Base-by-base conservation (phyloP, 2,888 invertebrate genomes). In the Ectemnius lituratus region DNA sequence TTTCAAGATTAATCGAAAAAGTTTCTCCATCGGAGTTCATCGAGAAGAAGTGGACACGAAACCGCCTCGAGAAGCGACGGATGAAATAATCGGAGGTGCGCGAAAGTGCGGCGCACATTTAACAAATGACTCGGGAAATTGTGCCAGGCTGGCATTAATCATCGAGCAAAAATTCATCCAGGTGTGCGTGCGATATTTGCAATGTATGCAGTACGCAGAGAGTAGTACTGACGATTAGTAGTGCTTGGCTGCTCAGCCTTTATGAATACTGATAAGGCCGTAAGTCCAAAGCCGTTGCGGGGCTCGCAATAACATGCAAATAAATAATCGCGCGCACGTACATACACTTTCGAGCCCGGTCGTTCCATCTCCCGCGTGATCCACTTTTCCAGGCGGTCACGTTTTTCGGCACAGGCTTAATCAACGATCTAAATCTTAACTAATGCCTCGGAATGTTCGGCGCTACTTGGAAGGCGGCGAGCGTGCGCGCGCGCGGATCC, bases 191-290 rank as follows among this genome's bases (percentile, higher is more conserved):
- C 23, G 23, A 23, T 23, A 23, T 3, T 23, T 23, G 23, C 23
- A 23, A 23, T 23, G 2, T 23, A 23, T 23, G 46, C 65, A 64
- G 52, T 70, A 70, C 59, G 28, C 45, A n/a, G 73, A 45, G 37
- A 37, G 37, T 11, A 11, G 59, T 60, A 68, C 46, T 46, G 46
- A 58, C 20, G 64, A 27, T 23, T 14, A 52, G 6, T 11, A 37
- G 37, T 58, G 11, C 57, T 11, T 20, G 8, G 37, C 59, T 59
- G n/a, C 59, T 37, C 60, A 47, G 13, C 13, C 20, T 57, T 73
- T 69, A 73, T 73, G 73, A 70, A 73, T 73, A 73, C 57, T 65
- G 61, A 73, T 73, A 69, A 69, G 49, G n/a, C 63, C 18, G 11
- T 23, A 6, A 27, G 20, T 58, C 59, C 70, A 4, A 27, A 18